phyloP scores from a whole-genome alignment of 2,797 vertebrate genomes.

The Eutrigla gurnardus region DNA sequence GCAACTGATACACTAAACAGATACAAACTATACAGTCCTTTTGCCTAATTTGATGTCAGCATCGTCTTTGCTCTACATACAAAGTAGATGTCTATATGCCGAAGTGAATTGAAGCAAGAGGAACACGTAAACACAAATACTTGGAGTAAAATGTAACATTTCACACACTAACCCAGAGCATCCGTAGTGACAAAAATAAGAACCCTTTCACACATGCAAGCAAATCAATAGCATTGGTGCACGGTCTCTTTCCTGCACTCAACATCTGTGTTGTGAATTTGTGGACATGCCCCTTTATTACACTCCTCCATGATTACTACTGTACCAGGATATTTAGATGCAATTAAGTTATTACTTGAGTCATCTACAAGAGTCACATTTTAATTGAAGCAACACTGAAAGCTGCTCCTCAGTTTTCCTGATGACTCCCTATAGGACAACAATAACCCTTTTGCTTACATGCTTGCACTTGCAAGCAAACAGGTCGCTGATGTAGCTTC shows the following conservation, averaged over 20 bases:
- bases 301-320: not conserved
- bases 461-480: slow-evolving; percentile 3
- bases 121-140: not conserved
- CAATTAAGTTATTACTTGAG: not conserved
- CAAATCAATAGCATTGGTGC: not conserved
- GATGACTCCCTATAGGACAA: not conserved
- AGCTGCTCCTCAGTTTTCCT: slow-evolving; percentile 5
- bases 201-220: not conserved
- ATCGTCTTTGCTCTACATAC: not conserved
- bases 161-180: not conserved
- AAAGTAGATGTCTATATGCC: not conserved
- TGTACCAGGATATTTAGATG: not conserved
- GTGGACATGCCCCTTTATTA: not conserved
- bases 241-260: not conserved
- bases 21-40: not conserved
- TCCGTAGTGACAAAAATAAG: not conserved
- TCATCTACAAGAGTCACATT: not conserved
- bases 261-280: slow-evolving; percentile 17
- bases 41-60: not conserved
- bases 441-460: not conserved
- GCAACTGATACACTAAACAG: not conserved
- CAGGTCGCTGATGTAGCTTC: not conserved
- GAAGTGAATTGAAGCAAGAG: not conserved
- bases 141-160: not conserved
- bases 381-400: not conserved